Evolutionary conservation across 1,140 invertebrate species (phyloP), one percentile per base, ranked within the genome.

Genomic region (Ptiloglossa arizonensis): DNA sequence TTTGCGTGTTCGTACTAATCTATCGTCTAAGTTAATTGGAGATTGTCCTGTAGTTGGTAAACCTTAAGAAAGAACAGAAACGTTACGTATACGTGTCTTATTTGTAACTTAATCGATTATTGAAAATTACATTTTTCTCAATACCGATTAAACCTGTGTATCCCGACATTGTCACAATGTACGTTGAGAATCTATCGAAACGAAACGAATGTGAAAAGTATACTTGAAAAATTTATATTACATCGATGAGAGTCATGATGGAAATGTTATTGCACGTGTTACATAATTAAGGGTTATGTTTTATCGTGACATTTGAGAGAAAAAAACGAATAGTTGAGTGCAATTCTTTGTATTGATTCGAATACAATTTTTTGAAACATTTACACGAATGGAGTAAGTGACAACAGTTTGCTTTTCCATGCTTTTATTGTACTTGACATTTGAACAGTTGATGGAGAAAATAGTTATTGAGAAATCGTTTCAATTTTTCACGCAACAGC

Each of bases 1-100:
- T 74, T 52, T 79, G 15, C 64, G 79, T 1, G n/a, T 15, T 52
- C 38, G 68, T 17, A 79, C 81, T 17, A 82, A 24, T n/a, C 46
- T 56, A 46, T 89, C 85, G 4, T 81, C 76, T 50, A 89, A 63
- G 66, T 90, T 79, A 11, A 90, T 87, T 1, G 88, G 89, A 27
- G 88, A 87, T 69, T 86, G 87, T 64, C 82, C 87, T 8, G 52
- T 80, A 54, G 68, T 81, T 50, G 60, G 64, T 22, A 83, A 70
- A 46, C 73, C 88, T 88, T n/a, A 9, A 38, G 59, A 19, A 60
- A 17, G 8, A 19, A 17, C 6, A 22, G 38, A 46, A 48, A 62
- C 32, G n/a, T n/a, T n/a, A n/a, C n/a, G 48, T 46, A n/a, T 17
- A 62, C 24, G 63, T 46, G 1, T 24, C 4, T 22, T 24, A 5